phyloP scores from a whole-genome alignment of 2,113 vertebrate genomes.

The Takifugu bimaculatus region DNA sequence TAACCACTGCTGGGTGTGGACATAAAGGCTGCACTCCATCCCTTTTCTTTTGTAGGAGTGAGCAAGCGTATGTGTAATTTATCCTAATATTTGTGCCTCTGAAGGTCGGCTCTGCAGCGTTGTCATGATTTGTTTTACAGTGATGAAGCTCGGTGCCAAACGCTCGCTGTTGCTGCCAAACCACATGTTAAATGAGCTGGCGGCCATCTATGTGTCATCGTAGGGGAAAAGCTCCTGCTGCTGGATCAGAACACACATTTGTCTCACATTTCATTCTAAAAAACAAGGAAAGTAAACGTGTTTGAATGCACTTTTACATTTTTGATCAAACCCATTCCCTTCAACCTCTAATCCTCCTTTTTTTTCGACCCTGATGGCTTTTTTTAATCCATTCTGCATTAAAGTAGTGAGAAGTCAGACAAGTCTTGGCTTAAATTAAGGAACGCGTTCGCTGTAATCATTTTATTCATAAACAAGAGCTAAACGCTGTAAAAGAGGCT shows the following conservation, averaged over 20 bases:
- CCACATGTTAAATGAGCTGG: constrained; percentile 17
- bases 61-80: not conserved
- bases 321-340: constrained; percentile 2
- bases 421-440: constrained; percentile 45
- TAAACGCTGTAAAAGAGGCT: constrained; percentile 44
- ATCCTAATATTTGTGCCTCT: not conserved
- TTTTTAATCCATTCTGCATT: constrained; percentile 19
- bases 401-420: constrained; percentile 36
- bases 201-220: constrained; percentile 16
- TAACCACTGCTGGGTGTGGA: too few species aligned
- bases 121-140: not conserved
- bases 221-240: not conserved
- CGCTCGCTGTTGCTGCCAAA: not conserved
- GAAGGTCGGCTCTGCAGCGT: not conserved
- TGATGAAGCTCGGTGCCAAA: constrained; percentile 1
- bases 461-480: constrained; percentile 59
- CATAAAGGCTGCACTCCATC: not conserved
- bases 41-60: too few species aligned
- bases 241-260: not conserved
- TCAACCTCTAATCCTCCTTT: not conserved
- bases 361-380: constrained; percentile 13
- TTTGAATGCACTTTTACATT: not conserved
- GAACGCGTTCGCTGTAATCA: constrained; percentile 37
- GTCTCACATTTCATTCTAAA: not conserved
- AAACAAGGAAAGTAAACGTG: not conserved